A percentile compares a stretch with the other conserved stretches of the same genome.
These are phyloP conservation scores for Omphaloscelis lunosa DNA, from an alignment of 2,888 invertebrate genomes.

Conservation along the genomic window DNA sequence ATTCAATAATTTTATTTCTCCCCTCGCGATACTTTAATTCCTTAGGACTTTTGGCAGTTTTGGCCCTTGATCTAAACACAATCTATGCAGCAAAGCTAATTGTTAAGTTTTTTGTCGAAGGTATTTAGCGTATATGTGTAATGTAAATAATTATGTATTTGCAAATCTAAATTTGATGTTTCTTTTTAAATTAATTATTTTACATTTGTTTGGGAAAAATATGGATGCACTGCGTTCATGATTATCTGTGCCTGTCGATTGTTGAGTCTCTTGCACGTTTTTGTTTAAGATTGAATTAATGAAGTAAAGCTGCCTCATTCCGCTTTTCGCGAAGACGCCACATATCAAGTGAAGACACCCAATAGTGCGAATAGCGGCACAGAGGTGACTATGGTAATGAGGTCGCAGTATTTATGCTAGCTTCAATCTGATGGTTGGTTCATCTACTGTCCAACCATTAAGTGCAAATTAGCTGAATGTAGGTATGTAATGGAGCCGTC, in stretches of 20 bases:
- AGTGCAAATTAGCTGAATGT: conserved; percentile 21
- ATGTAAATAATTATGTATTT: conserved; percentile 11
- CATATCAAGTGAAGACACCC: conserved; percentile 5
- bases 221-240: background rate
- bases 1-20: background rate
- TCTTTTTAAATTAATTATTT: background rate
- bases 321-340: background rate
- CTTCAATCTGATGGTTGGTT: conserved; percentile 10
- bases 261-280: background rate
- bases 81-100: conserved; percentile 11
- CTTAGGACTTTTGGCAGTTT: background rate
- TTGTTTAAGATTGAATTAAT: conserved; percentile 1
- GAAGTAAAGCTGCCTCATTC: background rate
- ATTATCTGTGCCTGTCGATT: background rate
- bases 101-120: conserved; percentile 12
- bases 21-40: conserved; percentile 1
- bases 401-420: conserved; percentile 9
- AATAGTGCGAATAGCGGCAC: background rate
- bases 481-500: conserved; percentile 23
- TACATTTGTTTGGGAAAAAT: background rate
- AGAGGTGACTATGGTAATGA: background rate
- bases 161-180: background rate
- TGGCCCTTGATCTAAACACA: background rate
- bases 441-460: conserved; percentile 9
- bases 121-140: conserved; percentile 3